Evolutionary conservation across 2,113 vertebrate genomes (phyloP).

Genomic region (Cepphus grylle): DNA sequence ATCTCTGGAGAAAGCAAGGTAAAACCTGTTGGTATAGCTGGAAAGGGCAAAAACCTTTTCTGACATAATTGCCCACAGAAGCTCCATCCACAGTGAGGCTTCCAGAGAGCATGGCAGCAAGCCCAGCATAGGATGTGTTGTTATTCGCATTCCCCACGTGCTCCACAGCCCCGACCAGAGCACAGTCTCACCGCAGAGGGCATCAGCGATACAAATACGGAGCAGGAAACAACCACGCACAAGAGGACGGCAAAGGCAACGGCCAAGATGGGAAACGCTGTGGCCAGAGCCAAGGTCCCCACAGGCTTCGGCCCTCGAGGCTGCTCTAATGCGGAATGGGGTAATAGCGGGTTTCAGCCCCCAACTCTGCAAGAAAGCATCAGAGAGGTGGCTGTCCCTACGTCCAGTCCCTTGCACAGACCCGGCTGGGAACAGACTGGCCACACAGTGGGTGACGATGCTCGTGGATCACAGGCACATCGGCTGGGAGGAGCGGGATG

Average conservation of each 20-base stretch:
- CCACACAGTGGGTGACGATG: fast-evolving
- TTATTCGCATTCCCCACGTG: background rate
- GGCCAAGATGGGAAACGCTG: background rate
- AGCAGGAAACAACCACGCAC: fast-evolving
- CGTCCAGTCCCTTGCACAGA: background rate
- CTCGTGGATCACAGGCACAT: fast-evolving
- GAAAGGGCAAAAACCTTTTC: background rate
- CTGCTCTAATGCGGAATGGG: fast-evolving
- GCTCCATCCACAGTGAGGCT: background rate
- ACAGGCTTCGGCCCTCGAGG: background rate
- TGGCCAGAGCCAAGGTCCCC: background rate
- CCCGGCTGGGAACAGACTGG: background rate
- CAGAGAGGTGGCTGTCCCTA: background rate
- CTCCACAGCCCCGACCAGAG: background rate
- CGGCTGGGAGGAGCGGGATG: background rate
- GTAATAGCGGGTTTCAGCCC: background rate
- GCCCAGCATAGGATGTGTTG: fast-evolving
- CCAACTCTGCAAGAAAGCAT: background rate
- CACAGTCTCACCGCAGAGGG: background rate
- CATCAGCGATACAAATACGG: background rate
- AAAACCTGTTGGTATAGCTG: background rate
- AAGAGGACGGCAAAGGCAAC: background rate
- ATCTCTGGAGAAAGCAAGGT: background rate
- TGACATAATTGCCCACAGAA: background rate
- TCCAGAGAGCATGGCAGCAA: background rate